Conservation (phyloP, 2,113 vertebrate genomes). For the Plotosus lineatus region DNA sequence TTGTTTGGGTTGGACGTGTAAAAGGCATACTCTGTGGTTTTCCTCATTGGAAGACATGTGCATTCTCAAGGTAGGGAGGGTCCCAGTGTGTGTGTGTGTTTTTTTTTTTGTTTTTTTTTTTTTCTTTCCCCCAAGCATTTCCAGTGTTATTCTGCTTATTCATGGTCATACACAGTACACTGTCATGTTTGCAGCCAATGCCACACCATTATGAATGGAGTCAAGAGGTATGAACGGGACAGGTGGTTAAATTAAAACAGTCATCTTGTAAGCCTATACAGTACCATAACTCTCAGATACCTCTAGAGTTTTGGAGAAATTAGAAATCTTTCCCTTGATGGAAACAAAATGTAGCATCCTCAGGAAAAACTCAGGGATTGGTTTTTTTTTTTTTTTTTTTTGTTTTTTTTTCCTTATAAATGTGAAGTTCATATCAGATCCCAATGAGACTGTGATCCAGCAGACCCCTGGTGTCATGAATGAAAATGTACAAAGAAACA, state of each 20-base stretch:
- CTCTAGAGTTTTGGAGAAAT: background rate
- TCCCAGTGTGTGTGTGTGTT: too few relatives aligned
- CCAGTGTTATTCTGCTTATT: background rate
- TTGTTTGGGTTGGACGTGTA: background rate
- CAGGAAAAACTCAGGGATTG: constrained; percentile 19
- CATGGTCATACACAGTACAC: background rate
- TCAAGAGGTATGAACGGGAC: background rate
- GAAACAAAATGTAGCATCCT: constrained; percentile 46
- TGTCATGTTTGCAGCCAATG: background rate
- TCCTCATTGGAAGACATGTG: background rate
- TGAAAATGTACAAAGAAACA: constrained; percentile 52
- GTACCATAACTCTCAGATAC: background rate
- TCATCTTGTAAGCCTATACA: background rate
- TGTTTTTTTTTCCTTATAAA: constrained; percentile 48
- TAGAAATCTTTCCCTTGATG: constrained; percentile 33
- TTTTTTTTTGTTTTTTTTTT: too few relatives aligned
- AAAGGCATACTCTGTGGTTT: background rate
- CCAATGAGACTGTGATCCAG: constrained; percentile 43
- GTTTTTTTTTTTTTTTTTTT: constrained; percentile 39
- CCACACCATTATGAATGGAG: background rate
- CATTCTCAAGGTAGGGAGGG: background rate
- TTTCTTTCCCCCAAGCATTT: too few relatives aligned
- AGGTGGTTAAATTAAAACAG: constrained; percentile 2
- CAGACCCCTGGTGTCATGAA: constrained; percentile 49
- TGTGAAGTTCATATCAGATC: constrained; percentile 54